These are phyloP conservation scores for Clusia tigrina DNA, from an alignment of 2,888 invertebrate genomes.

Conservation along the genomic window DNA sequence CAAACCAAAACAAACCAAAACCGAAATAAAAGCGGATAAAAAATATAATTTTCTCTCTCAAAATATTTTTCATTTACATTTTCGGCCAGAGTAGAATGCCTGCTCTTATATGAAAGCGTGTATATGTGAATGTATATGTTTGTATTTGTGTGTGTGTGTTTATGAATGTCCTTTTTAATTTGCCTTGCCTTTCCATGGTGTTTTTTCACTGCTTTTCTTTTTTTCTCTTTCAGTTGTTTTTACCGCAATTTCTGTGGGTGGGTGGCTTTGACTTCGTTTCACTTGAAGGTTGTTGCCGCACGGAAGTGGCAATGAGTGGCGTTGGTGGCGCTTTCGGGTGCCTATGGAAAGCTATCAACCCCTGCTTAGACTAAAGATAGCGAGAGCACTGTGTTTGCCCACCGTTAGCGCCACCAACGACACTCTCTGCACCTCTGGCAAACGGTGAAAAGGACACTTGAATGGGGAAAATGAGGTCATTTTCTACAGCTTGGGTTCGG, in stretches of 20 bases:
- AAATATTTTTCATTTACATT: too few species aligned
- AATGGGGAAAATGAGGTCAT: slow-evolving; percentile 49
- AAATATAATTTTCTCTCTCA: too few species aligned
- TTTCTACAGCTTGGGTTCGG: slow-evolving; percentile 26
- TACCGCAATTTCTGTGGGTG: background rate
- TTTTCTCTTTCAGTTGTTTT: background rate
- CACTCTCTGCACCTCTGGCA: background rate
- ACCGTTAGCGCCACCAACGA: background rate
- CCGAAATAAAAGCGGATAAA: too few species aligned
- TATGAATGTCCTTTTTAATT: slow-evolving; percentile 18
- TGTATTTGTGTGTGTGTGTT: background rate
- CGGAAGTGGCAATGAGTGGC: slow-evolving; percentile 11
- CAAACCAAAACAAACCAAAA: too few species aligned
- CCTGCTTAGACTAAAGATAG: background rate
- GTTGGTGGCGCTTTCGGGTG: background rate
- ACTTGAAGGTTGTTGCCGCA: slow-evolving; percentile 12
- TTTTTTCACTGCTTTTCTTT: slow-evolving; percentile 11
- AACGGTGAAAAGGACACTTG: slow-evolving; percentile 26
- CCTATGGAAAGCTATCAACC: background rate
- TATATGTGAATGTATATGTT: background rate
- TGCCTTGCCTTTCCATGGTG: slow-evolving; percentile 17
- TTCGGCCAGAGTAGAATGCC: too few species aligned
- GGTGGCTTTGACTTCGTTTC: slow-evolving; percentile 21
- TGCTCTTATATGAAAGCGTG: too few species aligned
- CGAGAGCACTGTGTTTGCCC: too few species aligned